These are phyloP conservation scores for Notamacropus eugenii DNA, from an alignment of 2,797 vertebrate species.

Conservation along the genomic window DNA sequence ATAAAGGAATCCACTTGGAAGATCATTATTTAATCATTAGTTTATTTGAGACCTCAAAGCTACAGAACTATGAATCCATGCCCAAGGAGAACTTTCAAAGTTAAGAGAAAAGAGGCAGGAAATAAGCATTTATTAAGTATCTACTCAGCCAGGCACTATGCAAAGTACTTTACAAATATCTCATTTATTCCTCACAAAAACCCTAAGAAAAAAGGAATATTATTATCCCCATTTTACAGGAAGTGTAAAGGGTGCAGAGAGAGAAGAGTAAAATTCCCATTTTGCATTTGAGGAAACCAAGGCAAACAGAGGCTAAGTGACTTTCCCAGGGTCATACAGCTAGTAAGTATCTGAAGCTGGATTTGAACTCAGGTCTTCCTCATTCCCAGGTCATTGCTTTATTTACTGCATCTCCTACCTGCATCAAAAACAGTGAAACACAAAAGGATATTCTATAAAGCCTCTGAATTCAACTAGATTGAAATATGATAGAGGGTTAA, in stretches of 20 bases:
- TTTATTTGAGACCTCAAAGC: neutral
- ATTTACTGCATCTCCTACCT: neutral
- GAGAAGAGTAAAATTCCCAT: no score
- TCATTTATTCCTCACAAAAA: neutral
- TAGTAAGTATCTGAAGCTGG: neutral
- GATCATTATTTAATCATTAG: neutral
- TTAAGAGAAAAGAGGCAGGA: neutral
- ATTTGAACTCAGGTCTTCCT: neutral
- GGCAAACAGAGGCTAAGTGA: neutral
- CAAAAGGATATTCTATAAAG: neutral
- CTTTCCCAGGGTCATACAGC: neutral
- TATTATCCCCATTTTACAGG: no score
- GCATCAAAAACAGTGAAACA: neutral
- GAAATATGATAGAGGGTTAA: neutral
- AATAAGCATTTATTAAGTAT: neutral
- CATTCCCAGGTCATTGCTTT: neutral
- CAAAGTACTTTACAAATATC: neutral
- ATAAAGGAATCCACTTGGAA: neutral
- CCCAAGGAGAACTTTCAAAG: neutral
- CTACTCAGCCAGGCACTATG: neutral
- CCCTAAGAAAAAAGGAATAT: no score
- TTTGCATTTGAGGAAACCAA: neutral
- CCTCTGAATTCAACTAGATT: neutral
- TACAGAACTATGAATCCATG: neutral
- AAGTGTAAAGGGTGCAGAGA: no score